These are phyloP conservation scores for Ryuthela nishihirai DNA, from an alignment of 2,888 invertebrate genomes.

Conservation along the genomic window DNA sequence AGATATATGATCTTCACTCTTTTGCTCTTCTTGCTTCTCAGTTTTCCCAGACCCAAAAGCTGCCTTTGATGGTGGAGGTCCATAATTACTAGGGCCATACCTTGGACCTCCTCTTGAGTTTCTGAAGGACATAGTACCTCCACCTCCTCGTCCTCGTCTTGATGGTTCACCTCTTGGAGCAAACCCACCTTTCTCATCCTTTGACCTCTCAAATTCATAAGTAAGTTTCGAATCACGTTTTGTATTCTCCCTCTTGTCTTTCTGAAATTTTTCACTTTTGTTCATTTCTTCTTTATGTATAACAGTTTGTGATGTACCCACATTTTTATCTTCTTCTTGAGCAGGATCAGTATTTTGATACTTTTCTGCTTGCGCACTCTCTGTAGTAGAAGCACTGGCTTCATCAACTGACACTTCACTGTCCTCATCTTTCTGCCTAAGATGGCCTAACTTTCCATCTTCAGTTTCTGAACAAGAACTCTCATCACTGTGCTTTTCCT, in stretches of 20 bases:
- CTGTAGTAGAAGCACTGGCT: conserved; percentile 47
- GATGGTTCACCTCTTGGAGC: conserved; percentile 86
- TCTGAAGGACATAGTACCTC: conserved; percentile 46
- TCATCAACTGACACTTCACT: conserved; percentile 47
- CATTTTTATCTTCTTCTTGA: conserved; percentile 17
- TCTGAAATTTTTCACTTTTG: conserved; percentile 36
- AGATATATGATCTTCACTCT: conserved; percentile 33
- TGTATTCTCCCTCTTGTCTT: conserved; percentile 25
- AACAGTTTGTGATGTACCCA: conserved; percentile 4
- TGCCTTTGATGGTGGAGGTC: conserved; percentile 74
- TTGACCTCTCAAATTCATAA: conserved; percentile 35
- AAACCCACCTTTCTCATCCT: conserved; percentile 61
- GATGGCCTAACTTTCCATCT: conserved; percentile 39
- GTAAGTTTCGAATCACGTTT: conserved; percentile 18
- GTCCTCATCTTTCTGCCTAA: conserved; percentile 42
- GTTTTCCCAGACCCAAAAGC: conserved; percentile 57
- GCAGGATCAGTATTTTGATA: conserved; percentile 21
- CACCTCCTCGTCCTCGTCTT: conserved; percentile 71
- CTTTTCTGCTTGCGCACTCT: conserved; percentile 42
- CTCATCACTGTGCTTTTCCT: conserved; percentile 39
- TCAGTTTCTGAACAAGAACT: conserved; percentile 42
- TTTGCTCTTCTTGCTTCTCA: conserved; percentile 44
- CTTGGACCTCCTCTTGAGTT: conserved; percentile 46
- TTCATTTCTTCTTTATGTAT: conserved; percentile 9
- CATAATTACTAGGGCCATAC: conserved; percentile 61